Evolutionary conservation across 2,888 invertebrate genomes (phyloP).

Genomic region (Pristionchus maxplancki): DNA sequence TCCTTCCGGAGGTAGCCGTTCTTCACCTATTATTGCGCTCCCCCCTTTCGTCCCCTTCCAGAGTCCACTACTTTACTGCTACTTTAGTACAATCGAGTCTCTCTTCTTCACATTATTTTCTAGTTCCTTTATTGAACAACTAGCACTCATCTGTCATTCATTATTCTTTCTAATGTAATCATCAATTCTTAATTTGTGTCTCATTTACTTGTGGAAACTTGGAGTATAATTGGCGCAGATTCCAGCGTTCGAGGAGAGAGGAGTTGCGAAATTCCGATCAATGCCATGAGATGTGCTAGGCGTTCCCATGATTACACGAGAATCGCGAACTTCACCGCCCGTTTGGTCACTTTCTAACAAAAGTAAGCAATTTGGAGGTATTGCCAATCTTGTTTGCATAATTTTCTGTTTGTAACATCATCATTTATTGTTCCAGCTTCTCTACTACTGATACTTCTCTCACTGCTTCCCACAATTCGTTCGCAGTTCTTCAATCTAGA

Average conservation of each 20-base stretch:
- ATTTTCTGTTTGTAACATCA: too few relatives aligned
- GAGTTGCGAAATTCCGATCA: neutral
- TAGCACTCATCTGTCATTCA: too few relatives aligned
- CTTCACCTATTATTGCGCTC: constrained; percentile 28
- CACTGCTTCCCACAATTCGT: neutral
- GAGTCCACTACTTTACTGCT: constrained; percentile 37
- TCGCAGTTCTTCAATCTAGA: constrained; percentile 50
- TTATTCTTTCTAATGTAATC: too few relatives aligned
- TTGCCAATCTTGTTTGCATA: too few relatives aligned
- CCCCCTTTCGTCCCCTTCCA: neutral
- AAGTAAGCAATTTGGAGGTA: neutral
- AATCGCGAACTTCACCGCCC: constrained; percentile 21
- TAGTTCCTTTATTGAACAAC: too few relatives aligned
- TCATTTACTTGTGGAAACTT: too few relatives aligned
- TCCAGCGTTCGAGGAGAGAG: neutral
- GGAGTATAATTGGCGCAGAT: neutral
- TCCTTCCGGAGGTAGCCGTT: constrained; percentile 15
- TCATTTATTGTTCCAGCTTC: neutral
- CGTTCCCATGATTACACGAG: constrained; percentile 37
- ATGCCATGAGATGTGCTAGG: constrained; percentile 9
- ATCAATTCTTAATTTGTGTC: too few relatives aligned
- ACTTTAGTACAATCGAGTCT: constrained; percentile 32
- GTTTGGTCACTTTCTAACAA: neutral
- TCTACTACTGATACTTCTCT: neutral
- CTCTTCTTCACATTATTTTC: neutral